Evolutionary conservation across 2,888 invertebrate genomes (phyloP), one percentile per base, ranked within the genome.

Genomic region (Euplagia quadripunctaria): DNA sequence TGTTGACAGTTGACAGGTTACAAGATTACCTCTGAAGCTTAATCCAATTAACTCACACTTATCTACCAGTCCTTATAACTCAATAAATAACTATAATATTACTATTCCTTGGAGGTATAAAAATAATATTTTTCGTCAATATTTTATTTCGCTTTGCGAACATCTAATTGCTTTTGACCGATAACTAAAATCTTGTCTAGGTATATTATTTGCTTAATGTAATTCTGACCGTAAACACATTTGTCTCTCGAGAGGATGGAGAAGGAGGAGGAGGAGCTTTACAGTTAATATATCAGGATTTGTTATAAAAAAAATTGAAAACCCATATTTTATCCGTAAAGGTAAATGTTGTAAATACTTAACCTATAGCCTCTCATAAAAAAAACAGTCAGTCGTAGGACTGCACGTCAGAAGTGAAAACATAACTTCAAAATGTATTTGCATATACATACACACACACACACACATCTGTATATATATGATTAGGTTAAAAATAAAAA

Each of bases 21-120:
- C 49, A 43, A 65, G 46, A 65, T 42, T 14, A 65, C 42, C 65
- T n/a, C 65, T n/a, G 20, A 46, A 43, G 9, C 43, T 49, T 65
- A 20, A 43, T 46, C 49, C 20, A 20, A 65, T 64, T 64, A 64
- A 64, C 64, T 64, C 64, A 42, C 17, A 42, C 12, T 42, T 17
- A 17, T 9, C 41, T 42, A 42, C 17, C 9, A 16, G 17, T 7
- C 16, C 17, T 20, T 20, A 31, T 31, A 20, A 31, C 49, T 49
- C 41, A 16, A 68, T 52, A 68, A 31, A 68, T n/a, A 20, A 51
- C 43, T 65, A n/a, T 65, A 20, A 61, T 31, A 61, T 61, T 61
- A 11, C 5, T 12, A n/a, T 9, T 64, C 17, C 64, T 64, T 51
- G 9, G 7, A 64, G 64, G 43, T 11, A 11, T 11, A n/a, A 20